Evolutionary conservation across 2,888 invertebrate species (phyloP), one percentile per base, ranked within the genome.

Genomic region (Drosophila flavopinicola): DNA sequence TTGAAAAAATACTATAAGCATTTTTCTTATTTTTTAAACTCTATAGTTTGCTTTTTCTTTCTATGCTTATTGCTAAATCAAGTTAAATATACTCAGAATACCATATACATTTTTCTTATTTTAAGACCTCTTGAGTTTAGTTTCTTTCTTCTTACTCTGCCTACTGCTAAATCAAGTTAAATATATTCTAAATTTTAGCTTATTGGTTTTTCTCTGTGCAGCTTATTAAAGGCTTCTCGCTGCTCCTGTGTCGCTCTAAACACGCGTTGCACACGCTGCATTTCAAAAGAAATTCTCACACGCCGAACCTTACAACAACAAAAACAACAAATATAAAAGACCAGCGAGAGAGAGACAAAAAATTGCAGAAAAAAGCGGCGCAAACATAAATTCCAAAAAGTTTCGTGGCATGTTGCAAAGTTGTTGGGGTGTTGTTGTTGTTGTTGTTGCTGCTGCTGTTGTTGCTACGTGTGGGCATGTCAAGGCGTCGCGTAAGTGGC

Each of bases 201-300:
- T n/a, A n/a, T n/a, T n/a, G n/a, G n/a, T n/a, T n/a, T n/a, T n/a
- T n/a, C n/a, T n/a, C n/a, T n/a, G n/a, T n/a, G n/a, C 39, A 44
- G 68, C 76, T 75, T 78, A 78, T 82, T 78, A 82, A 82, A 67
- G 76, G 73, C 4, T 63, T 58, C 53, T 60, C 58, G 51, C 39
- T 53, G 59, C 56, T n/a, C n/a, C n/a, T n/a, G n/a, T 66, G 61
- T 45, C 53, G 27, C 51, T 58, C 70, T 71, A 71, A 78, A 69
- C 85, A 75, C 73, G 70, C 71, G 69, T 66, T 64, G 60, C 65
- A 78, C 60, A 30, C 53, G 58, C 67, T 56, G 80, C 76, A 79
- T 76, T 83, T 85, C 80, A 75, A 80, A 83, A 80, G 80, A 84
- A 85, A 88, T 87, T 87, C 85, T 85, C 86, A 87, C 88, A 87